Conservation (phyloP, 2,888 invertebrate genomes). For the Eulithis testata region DNA sequence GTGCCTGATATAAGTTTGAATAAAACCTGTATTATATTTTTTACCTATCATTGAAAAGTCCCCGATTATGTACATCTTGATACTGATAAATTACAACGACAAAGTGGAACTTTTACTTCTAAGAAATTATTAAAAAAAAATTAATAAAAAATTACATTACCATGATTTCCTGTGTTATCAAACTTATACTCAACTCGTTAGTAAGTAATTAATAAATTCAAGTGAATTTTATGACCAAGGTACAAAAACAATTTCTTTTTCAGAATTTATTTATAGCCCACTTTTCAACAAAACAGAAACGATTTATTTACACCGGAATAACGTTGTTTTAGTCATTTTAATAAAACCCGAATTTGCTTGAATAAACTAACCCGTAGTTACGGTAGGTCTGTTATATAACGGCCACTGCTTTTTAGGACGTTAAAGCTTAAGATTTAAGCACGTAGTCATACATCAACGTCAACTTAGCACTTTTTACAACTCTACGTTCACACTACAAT, state of each 20-base stretch:
- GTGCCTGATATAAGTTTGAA: no score
- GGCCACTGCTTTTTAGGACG: neutral
- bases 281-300: neutral
- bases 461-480: slow-evolving; percentile 40
- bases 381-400: neutral
- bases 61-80: no score
- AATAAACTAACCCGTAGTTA: neutral
- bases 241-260: slow-evolving; percentile 19
- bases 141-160: neutral
- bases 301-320: no score
- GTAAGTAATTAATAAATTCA: slow-evolving; percentile 7
- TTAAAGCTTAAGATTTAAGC: slow-evolving; percentile 6
- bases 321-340: neutral
- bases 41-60: no score
- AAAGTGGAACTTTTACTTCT: no score
- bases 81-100: no score
- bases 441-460: slow-evolving; percentile 45
- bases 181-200: neutral
- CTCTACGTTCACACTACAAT: slow-evolving; percentile 6
- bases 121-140: no score
- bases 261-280: slow-evolving; percentile 14
- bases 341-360: neutral
- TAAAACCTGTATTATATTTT: no score
- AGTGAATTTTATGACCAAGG: slow-evolving; percentile 15
- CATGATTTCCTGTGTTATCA: neutral